Conservation (phyloP, 2,888 invertebrate genomes). For the Cyaniris semiargus region DNA sequence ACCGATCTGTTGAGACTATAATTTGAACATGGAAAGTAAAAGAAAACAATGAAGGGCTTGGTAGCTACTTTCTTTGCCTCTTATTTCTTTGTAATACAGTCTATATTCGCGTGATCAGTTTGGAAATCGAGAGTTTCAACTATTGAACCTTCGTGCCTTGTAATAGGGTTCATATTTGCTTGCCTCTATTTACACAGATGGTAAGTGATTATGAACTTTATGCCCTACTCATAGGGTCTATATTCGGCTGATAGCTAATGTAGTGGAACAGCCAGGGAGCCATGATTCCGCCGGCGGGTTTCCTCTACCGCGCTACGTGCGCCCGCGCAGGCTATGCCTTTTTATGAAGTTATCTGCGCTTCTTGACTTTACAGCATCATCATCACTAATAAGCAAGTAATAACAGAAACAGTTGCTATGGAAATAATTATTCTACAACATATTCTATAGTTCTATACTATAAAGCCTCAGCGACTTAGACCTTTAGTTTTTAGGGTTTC, state of each 20-base stretch:
- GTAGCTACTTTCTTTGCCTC: neutral
- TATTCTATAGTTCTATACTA: too few relatives aligned
- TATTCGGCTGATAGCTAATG: slow-evolving; percentile 8
- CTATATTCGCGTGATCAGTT: neutral
- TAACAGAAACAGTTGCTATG: too few relatives aligned
- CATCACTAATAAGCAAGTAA: neutral
- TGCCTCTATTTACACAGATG: neutral
- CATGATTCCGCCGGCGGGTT: slow-evolving; percentile 32
- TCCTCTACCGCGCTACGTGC: slow-evolving; percentile 23
- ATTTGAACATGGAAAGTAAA: slow-evolving; percentile 12
- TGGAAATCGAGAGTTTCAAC: neutral
- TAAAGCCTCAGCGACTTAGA: too few relatives aligned
- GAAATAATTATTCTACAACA: too few relatives aligned
- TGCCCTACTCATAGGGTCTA: neutral
- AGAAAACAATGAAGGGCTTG: slow-evolving; percentile 10
- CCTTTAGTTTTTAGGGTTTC: too few relatives aligned
- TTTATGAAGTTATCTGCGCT: neutral
- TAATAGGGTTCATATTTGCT: neutral
- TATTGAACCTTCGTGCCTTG: neutral
- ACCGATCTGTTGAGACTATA: neutral
- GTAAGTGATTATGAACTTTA: slow-evolving; percentile 25
- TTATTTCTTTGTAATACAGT: neutral
- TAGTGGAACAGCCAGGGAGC: slow-evolving; percentile 32
- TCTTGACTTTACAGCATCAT: neutral
- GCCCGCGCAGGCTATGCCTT: neutral